These are phyloP conservation scores for Sparus aurata DNA, from an alignment of 2,797 vertebrate species.

Conservation along the genomic window DNA sequence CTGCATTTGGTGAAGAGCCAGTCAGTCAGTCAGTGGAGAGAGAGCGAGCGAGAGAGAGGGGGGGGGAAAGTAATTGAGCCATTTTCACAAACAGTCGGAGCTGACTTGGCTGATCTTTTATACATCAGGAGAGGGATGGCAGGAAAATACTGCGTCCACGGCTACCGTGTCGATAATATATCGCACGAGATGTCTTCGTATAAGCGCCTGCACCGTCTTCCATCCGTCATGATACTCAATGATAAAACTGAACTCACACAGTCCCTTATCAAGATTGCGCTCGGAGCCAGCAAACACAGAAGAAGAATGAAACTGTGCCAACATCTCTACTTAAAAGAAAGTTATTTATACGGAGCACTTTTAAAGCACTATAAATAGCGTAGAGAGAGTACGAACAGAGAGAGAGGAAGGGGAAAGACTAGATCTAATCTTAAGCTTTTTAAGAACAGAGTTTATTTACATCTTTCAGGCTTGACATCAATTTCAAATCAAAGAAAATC, in stretches of 20 bases:
- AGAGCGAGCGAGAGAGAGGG: neutral
- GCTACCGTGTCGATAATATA: neutral
- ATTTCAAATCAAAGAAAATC: neutral
- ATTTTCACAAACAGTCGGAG: slow-evolving; percentile 46
- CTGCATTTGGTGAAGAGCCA: slow-evolving; percentile 39
- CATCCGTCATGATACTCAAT: neutral
- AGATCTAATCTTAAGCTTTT: neutral
- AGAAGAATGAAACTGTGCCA: neutral
- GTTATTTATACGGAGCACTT: slow-evolving; percentile 1
- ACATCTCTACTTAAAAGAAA: neutral
- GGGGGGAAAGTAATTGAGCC: slow-evolving; percentile 38
- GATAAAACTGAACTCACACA: neutral
- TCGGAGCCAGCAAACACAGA: neutral
- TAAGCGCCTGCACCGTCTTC: too few relatives aligned
- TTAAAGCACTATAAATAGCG: slow-evolving; percentile 12
- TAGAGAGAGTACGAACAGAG: neutral
- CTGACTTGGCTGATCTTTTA: neutral
- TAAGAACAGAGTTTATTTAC: neutral
- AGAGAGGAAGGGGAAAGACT: neutral
- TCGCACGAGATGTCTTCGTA: too few relatives aligned
- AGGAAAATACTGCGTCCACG: neutral
- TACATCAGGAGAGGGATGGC: neutral
- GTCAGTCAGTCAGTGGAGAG: slow-evolving; percentile 7
- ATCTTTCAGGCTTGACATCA: neutral
- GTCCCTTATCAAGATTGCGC: neutral